phyloP scores from a whole-genome alignment of 2,888 invertebrate genomes.

The Mesochorus sp. region DNA sequence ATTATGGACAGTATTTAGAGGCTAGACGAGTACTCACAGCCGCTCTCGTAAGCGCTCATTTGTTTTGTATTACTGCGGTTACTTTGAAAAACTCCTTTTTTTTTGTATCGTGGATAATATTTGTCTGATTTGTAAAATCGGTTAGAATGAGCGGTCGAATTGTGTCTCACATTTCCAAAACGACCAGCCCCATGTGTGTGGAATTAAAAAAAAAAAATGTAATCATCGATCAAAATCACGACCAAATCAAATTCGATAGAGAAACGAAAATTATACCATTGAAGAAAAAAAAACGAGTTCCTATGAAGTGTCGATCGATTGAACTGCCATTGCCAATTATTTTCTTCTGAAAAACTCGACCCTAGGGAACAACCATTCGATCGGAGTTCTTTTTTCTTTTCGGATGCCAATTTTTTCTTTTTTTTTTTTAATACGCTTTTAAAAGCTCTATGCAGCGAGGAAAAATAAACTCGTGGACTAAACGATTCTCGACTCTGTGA shows the following conservation, averaged over 20 bases:
- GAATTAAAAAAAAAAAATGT: conserved; percentile 4
- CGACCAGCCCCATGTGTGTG: conserved; percentile 22
- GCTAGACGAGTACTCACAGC: conserved; percentile 49
- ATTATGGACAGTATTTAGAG: conserved; percentile 68
- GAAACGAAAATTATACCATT: conserved; percentile 45
- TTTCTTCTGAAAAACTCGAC: conserved; percentile 19
- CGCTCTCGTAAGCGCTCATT: conserved; percentile 14
- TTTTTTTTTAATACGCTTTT: conserved; percentile 43
- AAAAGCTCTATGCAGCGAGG: conserved; percentile 29
- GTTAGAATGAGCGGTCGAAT: too few species aligned
- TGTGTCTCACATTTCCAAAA: conserved; percentile 24
- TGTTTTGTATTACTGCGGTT: not conserved
- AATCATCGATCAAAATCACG: conserved; percentile 33
- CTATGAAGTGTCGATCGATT: conserved; percentile 41
- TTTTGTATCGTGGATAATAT: not conserved
- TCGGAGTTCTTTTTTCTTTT: conserved; percentile 37
- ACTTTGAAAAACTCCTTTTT: not conserved
- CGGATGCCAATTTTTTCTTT: conserved; percentile 56
- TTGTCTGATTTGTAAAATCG: not conserved
- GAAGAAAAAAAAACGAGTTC: conserved; percentile 61
- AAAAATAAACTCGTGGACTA: not conserved
- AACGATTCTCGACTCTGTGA: not conserved
- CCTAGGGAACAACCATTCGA: conserved; percentile 30
- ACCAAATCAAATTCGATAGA: conserved; percentile 48
- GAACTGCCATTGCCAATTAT: conserved; percentile 29